phyloP scores from a whole-genome alignment of 92 coral and sea anemone genomes.

The Siderastrea radians region DNA sequence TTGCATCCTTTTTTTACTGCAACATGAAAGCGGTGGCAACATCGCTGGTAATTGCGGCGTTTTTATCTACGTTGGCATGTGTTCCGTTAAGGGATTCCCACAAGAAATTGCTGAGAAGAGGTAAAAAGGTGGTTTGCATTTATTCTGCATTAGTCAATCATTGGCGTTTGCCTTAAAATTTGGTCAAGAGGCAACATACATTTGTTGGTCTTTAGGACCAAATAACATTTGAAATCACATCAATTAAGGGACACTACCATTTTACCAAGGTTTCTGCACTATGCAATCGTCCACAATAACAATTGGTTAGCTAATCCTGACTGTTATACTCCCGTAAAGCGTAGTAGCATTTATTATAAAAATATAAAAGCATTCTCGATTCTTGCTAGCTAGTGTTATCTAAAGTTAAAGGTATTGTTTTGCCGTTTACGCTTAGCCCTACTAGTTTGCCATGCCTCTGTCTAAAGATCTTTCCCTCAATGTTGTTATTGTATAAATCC shows the following conservation, averaged over 20 bases:
- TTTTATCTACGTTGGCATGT: not conserved
- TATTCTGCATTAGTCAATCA: not conserved
- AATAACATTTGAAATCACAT: not conserved
- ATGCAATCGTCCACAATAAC: too few species aligned
- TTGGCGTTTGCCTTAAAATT: not conserved
- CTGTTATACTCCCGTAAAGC: too few species aligned
- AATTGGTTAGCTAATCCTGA: too few species aligned
- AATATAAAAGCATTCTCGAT: too few species aligned
- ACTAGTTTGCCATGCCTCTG: not conserved
- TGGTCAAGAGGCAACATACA: not conserved
- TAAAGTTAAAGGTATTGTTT: too few species aligned
- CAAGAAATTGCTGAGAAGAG: constrained; percentile 13
- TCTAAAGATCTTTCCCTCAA: not conserved
- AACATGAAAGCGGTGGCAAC: constrained; percentile 18
- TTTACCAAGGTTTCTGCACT: not conserved
- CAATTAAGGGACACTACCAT: not conserved
- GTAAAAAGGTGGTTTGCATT: not conserved
- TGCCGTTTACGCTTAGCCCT: too few species aligned
- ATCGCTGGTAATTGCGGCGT: not conserved
- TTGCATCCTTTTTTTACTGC: not conserved
- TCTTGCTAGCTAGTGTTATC: too few species aligned
- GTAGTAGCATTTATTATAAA: too few species aligned
- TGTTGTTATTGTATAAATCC: not conserved
- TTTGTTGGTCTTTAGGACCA: not conserved
- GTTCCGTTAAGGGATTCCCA: not conserved